Base-by-base conservation (phyloP, 2,888 invertebrate genomes). In the Mantis religiosa region DNA sequence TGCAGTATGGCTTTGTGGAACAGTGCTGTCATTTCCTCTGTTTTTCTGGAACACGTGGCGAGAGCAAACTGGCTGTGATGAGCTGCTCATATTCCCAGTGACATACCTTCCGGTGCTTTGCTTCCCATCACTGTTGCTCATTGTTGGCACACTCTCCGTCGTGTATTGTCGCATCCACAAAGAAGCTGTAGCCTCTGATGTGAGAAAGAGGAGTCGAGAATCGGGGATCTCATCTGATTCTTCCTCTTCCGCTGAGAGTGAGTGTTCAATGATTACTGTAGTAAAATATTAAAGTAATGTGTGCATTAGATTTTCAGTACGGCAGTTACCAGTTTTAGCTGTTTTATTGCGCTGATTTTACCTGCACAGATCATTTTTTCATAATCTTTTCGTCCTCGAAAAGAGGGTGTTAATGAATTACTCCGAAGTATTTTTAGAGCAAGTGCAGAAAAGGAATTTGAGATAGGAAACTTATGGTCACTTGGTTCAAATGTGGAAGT, bases 21-120 rank as follows among this genome's bases (percentile, higher is more conserved):
- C 82, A 28, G 47, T 85, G 28, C 84, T 88, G 27, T 84, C 87
- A 14, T 85, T 28, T 34, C 28, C 88, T 25, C 81, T 89, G 20
- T 81, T 90, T 30, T 88, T 86, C 88, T 90, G 89, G 89, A 90
- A 90, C 87, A 82, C 88, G n/a, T 90, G 89, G 89, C 86, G 83
- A 27, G 87, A 88, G 14, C 54, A 82, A 7, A 34, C 47, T 25
- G n/a, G 86, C 54, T 90, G 90, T 85, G 89, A 90, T 7, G 84
- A 89, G 86, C 86, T 84, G 30, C 87, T 84, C 28, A 82, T 90
- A 20, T 82, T 90, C 25, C 88, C 89, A 27, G 47, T 88, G 82
- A 15, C 54, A 34, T 82, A 85, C 25, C 71, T 88, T 12, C 71
- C 82, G 2, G 83, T 28, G 82, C 20, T 89, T 6, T 41, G 83